Conservation (phyloP, 2,888 invertebrate species). For the Koerneria pararmatus region DNA sequence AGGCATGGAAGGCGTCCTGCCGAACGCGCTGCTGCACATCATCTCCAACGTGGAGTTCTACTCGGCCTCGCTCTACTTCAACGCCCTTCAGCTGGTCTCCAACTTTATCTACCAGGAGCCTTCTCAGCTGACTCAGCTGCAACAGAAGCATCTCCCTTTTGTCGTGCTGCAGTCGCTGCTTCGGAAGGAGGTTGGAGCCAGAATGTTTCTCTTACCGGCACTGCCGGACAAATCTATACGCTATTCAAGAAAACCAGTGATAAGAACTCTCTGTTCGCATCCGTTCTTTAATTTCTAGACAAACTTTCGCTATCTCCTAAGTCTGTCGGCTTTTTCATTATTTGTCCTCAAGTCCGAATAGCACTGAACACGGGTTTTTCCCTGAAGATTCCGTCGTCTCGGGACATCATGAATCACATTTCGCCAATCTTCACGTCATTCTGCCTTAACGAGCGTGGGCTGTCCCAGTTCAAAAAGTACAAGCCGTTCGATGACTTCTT, state of each 20-base stretch:
- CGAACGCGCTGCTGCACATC: conserved; percentile 74
- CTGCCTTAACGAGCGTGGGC: conserved; percentile 77
- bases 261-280: neutral
- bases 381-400: conserved; percentile 65
- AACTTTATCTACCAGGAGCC: conserved; percentile 76
- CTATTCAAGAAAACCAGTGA: too few relatives aligned
- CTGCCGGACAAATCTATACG: too few relatives aligned
- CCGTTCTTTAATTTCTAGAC: neutral
- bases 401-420: conserved; percentile 72
- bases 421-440: conserved; percentile 83
- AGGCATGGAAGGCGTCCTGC: conserved; percentile 80
- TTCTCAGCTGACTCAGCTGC: conserved; percentile 76
- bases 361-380: neutral
- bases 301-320: neutral
- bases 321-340: neutral
- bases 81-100: conserved; percentile 60
- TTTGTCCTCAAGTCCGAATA: neutral
- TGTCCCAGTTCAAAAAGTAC: conserved; percentile 72
- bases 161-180: conserved; percentile 79
- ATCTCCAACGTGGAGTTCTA: conserved; percentile 85
- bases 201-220: too few relatives aligned
- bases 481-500: conserved; percentile 77
- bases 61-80: conserved; percentile 75
- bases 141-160: conserved; percentile 79
- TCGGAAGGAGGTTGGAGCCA: conserved; percentile 72